Conservation (phyloP, 92 coral and sea anemone species). For the Phenganax subtilis region DNA sequence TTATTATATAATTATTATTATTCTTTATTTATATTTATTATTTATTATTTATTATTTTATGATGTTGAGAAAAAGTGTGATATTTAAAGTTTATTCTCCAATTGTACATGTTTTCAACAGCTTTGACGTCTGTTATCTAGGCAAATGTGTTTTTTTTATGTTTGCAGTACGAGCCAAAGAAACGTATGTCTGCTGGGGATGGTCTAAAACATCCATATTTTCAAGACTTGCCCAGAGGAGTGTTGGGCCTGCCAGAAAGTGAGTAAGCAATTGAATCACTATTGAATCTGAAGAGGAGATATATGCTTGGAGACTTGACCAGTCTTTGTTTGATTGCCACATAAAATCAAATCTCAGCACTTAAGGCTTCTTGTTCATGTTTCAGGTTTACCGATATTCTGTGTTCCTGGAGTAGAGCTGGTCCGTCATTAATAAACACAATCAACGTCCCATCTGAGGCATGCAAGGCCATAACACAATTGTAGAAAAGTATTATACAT, state of each 20-base stretch:
- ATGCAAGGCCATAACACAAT: background rate
- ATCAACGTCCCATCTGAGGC: background rate
- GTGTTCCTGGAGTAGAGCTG: slow-evolving; percentile 17
- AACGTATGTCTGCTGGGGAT: slow-evolving; percentile 72
- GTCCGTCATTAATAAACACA: background rate
- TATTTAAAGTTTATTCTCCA: background rate
- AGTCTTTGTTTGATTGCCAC: background rate
- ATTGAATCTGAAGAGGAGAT: background rate
- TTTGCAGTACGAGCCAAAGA: slow-evolving; percentile 67
- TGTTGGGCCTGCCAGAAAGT: slow-evolving; percentile 65
- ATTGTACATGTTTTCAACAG: background rate
- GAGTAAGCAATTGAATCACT: background rate
- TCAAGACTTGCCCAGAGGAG: slow-evolving; percentile 71
- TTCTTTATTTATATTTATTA: too few relatives aligned
- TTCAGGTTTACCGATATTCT: slow-evolving; percentile 8
- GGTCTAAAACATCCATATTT: slow-evolving; percentile 71
- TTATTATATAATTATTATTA: too few relatives aligned
- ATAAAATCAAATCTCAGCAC: too few relatives aligned
- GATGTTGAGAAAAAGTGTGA: background rate
- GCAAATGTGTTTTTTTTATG: slow-evolving; percentile 4
- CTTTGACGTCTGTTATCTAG: background rate
- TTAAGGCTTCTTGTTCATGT: background rate
- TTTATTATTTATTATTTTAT: too few relatives aligned
- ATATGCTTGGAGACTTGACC: background rate
- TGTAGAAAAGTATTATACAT: background rate